Base-by-base conservation (phyloP, 2,113 vertebrate genomes). In the Barbus barbus region DNA sequence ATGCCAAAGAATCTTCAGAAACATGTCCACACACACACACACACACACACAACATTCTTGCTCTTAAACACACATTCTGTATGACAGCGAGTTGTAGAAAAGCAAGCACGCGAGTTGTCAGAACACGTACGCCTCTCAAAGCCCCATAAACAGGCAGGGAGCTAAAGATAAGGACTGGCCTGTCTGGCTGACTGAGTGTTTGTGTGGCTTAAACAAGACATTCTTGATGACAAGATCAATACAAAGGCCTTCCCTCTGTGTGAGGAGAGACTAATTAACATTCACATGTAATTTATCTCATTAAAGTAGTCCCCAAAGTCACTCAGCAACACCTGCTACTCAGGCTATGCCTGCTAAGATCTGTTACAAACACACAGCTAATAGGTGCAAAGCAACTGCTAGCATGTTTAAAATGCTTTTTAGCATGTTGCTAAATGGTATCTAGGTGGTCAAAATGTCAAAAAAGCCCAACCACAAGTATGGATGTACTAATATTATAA, bases 201-300 rank as follows among this genome's bases (percentile, higher is more conserved):
- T 33, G 18, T 6, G 41, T 63, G 76, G 31, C 44, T 75, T 73
- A 75, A 20, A 46, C 36, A 38, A 24, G 5, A 16, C 58, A 20
- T 80, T 80, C 60, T 31, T 36, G 48, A 28, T 24, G 61, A 51
- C n/a, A 61, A 18, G 74, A 79, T 83, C 73, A 67, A 69, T 63
- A 36, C 67, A 78, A 83, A 81, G 80, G 74, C 71, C n/a, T 41
- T 75, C 22, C 56, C 69, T 69, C 60, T 22, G 38, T 69, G 85
- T 58, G 75, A 80, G 78, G 65, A 76, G 51, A 88, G 78, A 77
- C 84, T 85, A 82, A 89, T 88, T 72, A 84, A 84, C 74, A 18
- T 28, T 85, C 67, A 38, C 26, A 60, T 82, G 76, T 63, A 71
- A 85, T 84, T 82, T 78, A 77, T 81, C 81, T 85, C 22, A 86